Evolutionary conservation across 2,888 invertebrate genomes (phyloP).

Genomic region (Harpalus rufipes): DNA sequence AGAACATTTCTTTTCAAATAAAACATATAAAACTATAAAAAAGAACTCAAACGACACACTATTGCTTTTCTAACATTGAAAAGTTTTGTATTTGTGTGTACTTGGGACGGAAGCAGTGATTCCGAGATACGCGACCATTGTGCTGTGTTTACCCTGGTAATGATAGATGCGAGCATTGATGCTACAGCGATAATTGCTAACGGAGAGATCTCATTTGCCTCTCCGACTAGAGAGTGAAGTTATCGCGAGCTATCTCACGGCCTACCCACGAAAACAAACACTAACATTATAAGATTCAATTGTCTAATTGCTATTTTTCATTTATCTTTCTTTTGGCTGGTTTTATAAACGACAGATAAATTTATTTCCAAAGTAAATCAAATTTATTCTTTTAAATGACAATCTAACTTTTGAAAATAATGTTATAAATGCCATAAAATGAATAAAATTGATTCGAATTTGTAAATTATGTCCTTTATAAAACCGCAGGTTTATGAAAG

Average conservation of each 20-base stretch:
- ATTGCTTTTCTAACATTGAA: constrained; percentile 1
- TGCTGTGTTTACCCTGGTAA: constrained; percentile 69
- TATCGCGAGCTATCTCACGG: constrained; percentile 26
- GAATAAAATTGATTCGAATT: too few relatives aligned
- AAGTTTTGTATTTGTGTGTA: constrained; percentile 12
- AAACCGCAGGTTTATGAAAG: too few relatives aligned
- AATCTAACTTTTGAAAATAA: too few relatives aligned
- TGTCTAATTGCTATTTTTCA: background rate
- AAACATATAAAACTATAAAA: too few relatives aligned
- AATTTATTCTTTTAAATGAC: too few relatives aligned
- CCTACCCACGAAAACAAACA: constrained; percentile 10
- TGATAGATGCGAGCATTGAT: constrained; percentile 69
- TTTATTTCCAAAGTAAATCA: too few relatives aligned
- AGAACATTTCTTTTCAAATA: too few relatives aligned
- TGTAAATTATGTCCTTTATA: too few relatives aligned
- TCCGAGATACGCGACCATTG: constrained; percentile 68
- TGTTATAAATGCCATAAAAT: too few relatives aligned
- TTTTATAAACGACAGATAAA: too few relatives aligned
- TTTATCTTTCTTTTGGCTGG: background rate
- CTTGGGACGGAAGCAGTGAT: constrained; percentile 68
- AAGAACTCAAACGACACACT: too few relatives aligned
- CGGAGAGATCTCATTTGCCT: constrained; percentile 58
- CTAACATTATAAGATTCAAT: background rate
- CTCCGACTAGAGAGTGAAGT: constrained; percentile 9
- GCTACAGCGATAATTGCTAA: constrained; percentile 69